Conservation (phyloP, 2,888 invertebrate species). For the Drosophila putrida region DNA sequence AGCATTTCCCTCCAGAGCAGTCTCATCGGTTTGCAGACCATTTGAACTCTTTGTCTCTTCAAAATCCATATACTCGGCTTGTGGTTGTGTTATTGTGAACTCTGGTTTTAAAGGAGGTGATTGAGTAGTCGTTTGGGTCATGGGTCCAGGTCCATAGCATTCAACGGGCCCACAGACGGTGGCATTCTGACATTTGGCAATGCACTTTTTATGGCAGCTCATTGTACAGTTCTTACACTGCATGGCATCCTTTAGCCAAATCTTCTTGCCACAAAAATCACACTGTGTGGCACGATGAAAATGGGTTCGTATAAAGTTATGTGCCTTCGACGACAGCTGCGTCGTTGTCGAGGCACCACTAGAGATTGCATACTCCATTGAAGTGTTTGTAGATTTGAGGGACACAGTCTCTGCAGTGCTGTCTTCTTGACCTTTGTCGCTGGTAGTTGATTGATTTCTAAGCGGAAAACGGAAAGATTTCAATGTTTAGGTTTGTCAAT, state of each 20-base stretch:
- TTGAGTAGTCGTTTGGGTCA: constrained; percentile 37
- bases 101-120: constrained; percentile 82
- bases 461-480: neutral
- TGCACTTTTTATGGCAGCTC: constrained; percentile 98
- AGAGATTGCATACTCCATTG: constrained; percentile 58
- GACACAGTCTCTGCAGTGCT: constrained; percentile 40
- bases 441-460: constrained; percentile 45
- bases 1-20: neutral
- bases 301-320: constrained; percentile 94
- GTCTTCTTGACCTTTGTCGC: constrained; percentile 39
- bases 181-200: constrained; percentile 92
- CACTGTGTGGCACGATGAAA: constrained; percentile 96
- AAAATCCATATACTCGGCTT: constrained; percentile 51
- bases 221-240: constrained; percentile 95
- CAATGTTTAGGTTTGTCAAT: neutral
- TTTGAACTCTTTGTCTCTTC: constrained; percentile 49
- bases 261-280: constrained; percentile 97
- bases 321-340: constrained; percentile 83
- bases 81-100: constrained; percentile 86
- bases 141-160: constrained; percentile 64
- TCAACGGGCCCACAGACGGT: constrained; percentile 88
- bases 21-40: constrained; percentile 30
- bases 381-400: constrained; percentile 34
- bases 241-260: constrained; percentile 98
- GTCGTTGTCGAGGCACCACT: constrained; percentile 44